These are phyloP conservation scores for Diadumene lineata DNA, from an alignment of 92 coral and sea anemone genomes.

Conservation along the genomic window DNA sequence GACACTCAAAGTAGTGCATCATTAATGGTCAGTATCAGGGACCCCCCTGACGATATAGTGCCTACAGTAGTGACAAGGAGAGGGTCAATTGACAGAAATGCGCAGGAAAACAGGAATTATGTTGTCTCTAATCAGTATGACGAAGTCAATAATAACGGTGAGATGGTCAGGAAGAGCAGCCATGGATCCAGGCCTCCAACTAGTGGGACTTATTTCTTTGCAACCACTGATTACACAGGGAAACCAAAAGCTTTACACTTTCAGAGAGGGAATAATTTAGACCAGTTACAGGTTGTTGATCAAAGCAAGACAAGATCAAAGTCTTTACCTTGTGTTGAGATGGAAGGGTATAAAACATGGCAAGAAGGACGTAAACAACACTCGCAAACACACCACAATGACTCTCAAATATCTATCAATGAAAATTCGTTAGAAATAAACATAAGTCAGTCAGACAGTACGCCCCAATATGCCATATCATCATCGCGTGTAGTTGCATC, in stretches of 20 bases:
- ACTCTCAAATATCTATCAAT: conserved; percentile 42
- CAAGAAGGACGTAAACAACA: conserved; percentile 24
- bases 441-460: conserved; percentile 45
- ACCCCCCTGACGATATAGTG: conserved; percentile 5
- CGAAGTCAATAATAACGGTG: conserved; percentile 49
- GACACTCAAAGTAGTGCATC: conserved; percentile 22
- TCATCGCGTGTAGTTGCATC: conserved; percentile 73
- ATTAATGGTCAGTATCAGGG: conserved; percentile 29
- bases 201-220: conserved; percentile 77
- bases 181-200: conserved; percentile 21
- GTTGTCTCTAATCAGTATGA: conserved; percentile 58
- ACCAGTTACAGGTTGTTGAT: conserved; percentile 67
- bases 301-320: conserved; percentile 60
- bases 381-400: conserved; percentile 29
- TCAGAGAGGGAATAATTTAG: conserved; percentile 67
- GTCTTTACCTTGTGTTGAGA: conserved; percentile 66
- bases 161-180: conserved; percentile 34
- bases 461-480: conserved; percentile 64
- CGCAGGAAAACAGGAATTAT: conserved; percentile 74
- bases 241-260: conserved; percentile 82
- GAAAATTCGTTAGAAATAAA: conserved; percentile 43
- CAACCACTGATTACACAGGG: conserved; percentile 84
- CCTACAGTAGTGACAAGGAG: conserved; percentile 57
- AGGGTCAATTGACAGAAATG: conserved; percentile 70
- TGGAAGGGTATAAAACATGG: conserved; percentile 45